Evolutionary conservation across 2,113 vertebrate genomes (phyloP), one percentile per base, ranked within the genome.

Genomic region (Pavo muticus): DNA sequence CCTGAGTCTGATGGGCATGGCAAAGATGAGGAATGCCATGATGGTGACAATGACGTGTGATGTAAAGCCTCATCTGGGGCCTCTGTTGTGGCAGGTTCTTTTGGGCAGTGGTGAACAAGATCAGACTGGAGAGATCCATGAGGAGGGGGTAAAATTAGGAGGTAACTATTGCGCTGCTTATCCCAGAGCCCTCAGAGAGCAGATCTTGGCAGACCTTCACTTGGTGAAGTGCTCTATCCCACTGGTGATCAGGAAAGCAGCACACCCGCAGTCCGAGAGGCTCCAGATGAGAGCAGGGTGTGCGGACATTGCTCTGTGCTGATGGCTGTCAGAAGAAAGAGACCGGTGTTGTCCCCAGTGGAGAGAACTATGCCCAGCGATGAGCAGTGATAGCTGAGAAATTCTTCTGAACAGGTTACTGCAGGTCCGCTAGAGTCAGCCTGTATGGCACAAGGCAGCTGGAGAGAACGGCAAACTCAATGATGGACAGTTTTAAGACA

Each of bases 41-140:
- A 25, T 2, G 0, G 54, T 47, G 42, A 78, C 75, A 44, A 30
- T 9, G 2, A 30, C 4, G 6, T 52, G 64, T 0, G 0, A 87
- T 4, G 27, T 60, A 88, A 83, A 94, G 20, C 9, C 3, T 40
- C 37, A 35, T 44, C 21, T 39, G 27, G 10, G 15, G 21, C 4
- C 10, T 69, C 11, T 52, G 45, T 35, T 69, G 30, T 2, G 0
- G 30, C 44, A 76, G 42, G 40, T 82, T 89, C 77, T 91, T 91
- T 45, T 32, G 56, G 45, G 56, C 84, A 54, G 71, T 39, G 71
- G 77, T 1, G 42, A 95, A 54, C 73, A 96, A 93, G 16, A 73
- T 27, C 10, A 83, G 44, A 40, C 35, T 42, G 5, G 67, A 87
- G 35, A 17, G 17, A 71, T 90, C 25, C 57, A 25, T 4, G 1